phyloP scores from a whole-genome alignment of 2,113 vertebrate genomes.

The Labeo catla region DNA sequence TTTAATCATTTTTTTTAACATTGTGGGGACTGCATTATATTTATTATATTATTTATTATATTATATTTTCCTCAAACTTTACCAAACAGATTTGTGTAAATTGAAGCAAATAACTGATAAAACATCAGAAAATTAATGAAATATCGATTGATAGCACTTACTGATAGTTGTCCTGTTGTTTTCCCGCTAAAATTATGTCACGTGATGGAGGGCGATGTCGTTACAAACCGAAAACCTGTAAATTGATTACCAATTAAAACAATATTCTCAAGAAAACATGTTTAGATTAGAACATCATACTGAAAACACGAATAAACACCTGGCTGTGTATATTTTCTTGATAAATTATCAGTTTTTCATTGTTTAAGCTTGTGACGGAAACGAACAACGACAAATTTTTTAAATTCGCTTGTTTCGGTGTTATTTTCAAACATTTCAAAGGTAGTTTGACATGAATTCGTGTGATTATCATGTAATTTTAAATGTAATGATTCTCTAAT shows the following conservation, averaged over 20 bases:
- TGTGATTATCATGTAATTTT: background rate
- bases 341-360: background rate
- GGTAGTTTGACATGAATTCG: background rate
- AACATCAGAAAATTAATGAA: background rate
- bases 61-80: too few relatives aligned
- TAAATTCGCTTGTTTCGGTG: background rate
- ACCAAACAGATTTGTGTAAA: too few relatives aligned
- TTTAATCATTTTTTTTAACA: too few relatives aligned
- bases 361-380: background rate
- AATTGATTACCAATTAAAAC: background rate
- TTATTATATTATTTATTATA: too few relatives aligned
- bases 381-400: background rate
- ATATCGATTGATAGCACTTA: background rate
- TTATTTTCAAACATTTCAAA: background rate
- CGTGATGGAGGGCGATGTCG: background rate
- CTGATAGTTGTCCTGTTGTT: background rate
- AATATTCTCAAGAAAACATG: background rate
- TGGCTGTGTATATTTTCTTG: background rate
- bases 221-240: background rate
- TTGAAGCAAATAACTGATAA: background rate
- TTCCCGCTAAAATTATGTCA: background rate
- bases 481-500: background rate
- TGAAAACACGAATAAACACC: background rate
- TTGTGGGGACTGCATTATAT: too few relatives aligned
- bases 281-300: too few relatives aligned